Evolutionary conservation across 2,797 vertebrate genomes (phyloP).

Genomic region (Dallia pectoralis): DNA sequence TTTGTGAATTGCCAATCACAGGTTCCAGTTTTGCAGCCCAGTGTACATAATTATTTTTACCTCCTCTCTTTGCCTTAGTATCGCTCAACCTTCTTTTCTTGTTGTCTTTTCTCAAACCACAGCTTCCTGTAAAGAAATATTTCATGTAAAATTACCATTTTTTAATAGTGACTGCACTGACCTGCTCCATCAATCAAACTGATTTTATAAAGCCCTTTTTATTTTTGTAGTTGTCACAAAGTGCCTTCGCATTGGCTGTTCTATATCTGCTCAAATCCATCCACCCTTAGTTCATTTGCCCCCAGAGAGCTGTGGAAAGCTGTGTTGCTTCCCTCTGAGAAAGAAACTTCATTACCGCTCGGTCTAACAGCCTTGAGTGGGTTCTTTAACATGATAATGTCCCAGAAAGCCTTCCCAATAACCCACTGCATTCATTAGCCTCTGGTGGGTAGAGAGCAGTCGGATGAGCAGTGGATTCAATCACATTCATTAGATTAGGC

Average conservation of each 20-base stretch:
- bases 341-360: neutral
- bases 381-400: neutral
- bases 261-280: neutral
- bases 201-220: too few relatives aligned
- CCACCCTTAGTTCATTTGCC: neutral
- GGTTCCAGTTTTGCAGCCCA: too few relatives aligned
- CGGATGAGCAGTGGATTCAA: neutral
- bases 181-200: neutral
- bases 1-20: too few relatives aligned
- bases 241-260: neutral
- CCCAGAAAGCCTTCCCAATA: neutral
- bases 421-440: neutral
- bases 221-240: too few relatives aligned
- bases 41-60: too few relatives aligned
- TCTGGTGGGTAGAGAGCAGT: neutral
- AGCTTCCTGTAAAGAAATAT: neutral
- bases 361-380: neutral
- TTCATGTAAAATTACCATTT: neutral
- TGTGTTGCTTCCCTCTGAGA: neutral
- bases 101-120: neutral
- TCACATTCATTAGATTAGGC: neutral
- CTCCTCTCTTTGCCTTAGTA: neutral
- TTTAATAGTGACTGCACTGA: neutral
- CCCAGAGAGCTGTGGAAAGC: conserved; percentile 33
- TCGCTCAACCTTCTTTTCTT: neutral